Evolutionary conservation across 2,113 vertebrate species (phyloP).

Genomic region (Labeo rohita): DNA sequence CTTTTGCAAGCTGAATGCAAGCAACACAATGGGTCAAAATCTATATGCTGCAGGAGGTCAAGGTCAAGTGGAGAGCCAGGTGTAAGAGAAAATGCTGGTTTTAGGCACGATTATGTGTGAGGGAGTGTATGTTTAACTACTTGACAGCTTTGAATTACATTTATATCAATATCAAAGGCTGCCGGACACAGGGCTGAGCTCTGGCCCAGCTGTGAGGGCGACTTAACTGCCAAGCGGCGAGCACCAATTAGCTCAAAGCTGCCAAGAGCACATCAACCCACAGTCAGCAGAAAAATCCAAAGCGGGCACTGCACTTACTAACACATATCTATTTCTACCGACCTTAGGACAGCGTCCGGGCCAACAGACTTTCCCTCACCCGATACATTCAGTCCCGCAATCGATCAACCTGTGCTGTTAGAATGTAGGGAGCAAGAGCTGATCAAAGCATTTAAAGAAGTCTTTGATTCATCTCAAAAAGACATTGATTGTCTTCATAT

Average conservation of each 20-base stretch:
- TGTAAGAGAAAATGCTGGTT: background rate
- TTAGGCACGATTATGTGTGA: background rate
- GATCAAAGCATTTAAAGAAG: slow-evolving; percentile 17
- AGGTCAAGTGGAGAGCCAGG: slow-evolving; percentile 18
- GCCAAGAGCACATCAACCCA: slow-evolving; percentile 70
- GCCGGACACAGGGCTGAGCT: slow-evolving; percentile 67
- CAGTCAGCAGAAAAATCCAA: slow-evolving; percentile 53
- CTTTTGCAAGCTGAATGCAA: background rate
- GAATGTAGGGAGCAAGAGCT: slow-evolving; percentile 13
- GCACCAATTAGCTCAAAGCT: slow-evolving; percentile 64
- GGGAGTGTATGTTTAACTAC: slow-evolving; percentile 15
- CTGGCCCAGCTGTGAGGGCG: slow-evolving; percentile 64
- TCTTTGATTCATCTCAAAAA: background rate
- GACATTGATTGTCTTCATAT: background rate
- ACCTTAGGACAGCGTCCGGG: slow-evolving; percentile 24
- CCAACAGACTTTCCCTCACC: background rate
- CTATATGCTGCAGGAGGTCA: background rate
- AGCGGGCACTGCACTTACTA: slow-evolving; percentile 21
- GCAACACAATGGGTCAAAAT: slow-evolving; percentile 1
- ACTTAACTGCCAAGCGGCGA: slow-evolving; percentile 65
- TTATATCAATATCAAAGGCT: slow-evolving; percentile 73
- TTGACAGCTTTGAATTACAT: slow-evolving; percentile 62
- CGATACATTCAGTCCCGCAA: background rate
- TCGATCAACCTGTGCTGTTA: background rate
- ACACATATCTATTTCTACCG: slow-evolving; percentile 27